phyloP scores from a whole-genome alignment of 2,797 vertebrate genomes.

The Tinamus major region DNA sequence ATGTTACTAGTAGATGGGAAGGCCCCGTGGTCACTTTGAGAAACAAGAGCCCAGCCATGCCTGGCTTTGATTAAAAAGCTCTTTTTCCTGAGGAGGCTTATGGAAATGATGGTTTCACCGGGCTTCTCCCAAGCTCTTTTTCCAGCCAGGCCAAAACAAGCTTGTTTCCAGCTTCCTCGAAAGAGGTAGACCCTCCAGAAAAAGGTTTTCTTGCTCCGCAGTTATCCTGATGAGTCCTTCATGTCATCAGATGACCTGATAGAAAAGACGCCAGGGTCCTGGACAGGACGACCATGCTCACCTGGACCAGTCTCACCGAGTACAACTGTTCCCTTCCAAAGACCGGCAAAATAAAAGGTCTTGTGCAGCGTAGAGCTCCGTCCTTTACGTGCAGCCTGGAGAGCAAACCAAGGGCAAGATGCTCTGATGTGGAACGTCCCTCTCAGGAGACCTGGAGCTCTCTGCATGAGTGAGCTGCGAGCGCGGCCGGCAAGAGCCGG shows the following conservation, averaged over 20 bases:
- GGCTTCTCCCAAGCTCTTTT: not conserved
- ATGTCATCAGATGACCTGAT: not conserved
- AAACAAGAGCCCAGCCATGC: not conserved
- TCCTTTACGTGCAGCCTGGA: accelerated
- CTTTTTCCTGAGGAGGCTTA: not conserved
- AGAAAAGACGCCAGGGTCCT: not conserved
- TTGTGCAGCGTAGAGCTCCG: no score
- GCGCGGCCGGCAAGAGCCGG: not conserved
- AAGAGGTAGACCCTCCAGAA: not conserved
- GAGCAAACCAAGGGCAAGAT: not conserved
- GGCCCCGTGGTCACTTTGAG: accelerated
- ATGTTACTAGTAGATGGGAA: not conserved
- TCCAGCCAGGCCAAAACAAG: not conserved
- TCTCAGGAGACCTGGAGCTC: not conserved
- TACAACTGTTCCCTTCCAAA: not conserved
- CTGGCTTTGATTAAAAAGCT: not conserved
- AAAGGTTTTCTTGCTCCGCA: not conserved
- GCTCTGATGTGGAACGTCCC: not conserved
- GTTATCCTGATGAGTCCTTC: not conserved
- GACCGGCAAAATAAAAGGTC: not conserved
- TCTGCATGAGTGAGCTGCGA: not conserved
- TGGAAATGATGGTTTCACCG: not conserved
- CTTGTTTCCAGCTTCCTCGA: not conserved
- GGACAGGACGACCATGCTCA: not conserved
- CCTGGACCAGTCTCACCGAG: no score